Evolutionary conservation across 2,797 vertebrate genomes (phyloP).

Genomic region (Brotula barbata): DNA sequence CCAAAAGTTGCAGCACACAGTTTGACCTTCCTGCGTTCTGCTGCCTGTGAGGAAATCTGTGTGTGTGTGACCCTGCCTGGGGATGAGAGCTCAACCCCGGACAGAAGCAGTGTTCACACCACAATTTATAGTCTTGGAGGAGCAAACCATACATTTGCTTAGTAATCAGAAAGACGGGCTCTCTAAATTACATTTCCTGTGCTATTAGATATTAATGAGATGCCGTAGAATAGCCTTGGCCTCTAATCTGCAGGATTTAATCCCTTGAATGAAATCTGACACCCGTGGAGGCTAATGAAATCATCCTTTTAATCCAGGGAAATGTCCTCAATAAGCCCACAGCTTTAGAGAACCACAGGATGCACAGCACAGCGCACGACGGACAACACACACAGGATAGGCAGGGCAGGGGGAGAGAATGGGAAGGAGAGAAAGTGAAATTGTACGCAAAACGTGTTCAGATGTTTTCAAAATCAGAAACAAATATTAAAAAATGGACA

Average conservation of each 20-base stretch:
- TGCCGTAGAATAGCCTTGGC: constrained; percentile 73
- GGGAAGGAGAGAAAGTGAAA: constrained; percentile 21
- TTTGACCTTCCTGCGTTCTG: constrained; percentile 56
- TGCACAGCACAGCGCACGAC: constrained; percentile 24
- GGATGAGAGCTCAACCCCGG: constrained; percentile 49
- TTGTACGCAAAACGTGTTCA: constrained; percentile 15
- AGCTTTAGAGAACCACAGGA: constrained; percentile 69
- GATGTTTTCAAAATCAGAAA: constrained; percentile 15
- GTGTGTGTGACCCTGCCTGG: constrained; percentile 32
- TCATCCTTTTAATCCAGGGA: constrained; percentile 80
- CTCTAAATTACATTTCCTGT: constrained; percentile 76
- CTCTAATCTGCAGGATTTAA: constrained; percentile 81
- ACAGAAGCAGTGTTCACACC: constrained; percentile 63
- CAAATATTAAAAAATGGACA: constrained; percentile 11
- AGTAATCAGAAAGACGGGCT: constrained; percentile 75
- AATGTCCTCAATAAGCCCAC: constrained; percentile 70
- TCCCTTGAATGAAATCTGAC: constrained; percentile 81
- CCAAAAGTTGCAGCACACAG: constrained; percentile 45
- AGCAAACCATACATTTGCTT: constrained; percentile 73
- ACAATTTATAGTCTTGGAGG: constrained; percentile 71
- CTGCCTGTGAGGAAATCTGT: constrained; percentile 20
- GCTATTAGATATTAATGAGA: constrained; percentile 82
- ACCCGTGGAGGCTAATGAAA: constrained; percentile 81
- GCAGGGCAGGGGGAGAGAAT: constrained; percentile 26
- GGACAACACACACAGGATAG: constrained; percentile 42